phyloP scores from a whole-genome alignment of 2,888 invertebrate genomes.

The Teinopalpus imperialis region DNA sequence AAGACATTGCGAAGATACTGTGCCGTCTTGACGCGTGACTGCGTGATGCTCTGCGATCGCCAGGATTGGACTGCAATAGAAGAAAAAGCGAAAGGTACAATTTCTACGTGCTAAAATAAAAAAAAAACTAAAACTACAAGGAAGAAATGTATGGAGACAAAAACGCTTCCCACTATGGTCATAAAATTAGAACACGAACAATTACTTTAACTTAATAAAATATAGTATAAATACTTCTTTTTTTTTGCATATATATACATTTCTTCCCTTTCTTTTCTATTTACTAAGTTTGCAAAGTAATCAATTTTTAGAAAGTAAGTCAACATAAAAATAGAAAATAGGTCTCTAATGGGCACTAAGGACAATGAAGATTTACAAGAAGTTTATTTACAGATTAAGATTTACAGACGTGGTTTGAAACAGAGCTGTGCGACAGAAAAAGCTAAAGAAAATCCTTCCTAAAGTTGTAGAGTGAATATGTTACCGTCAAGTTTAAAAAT shows the following conservation, averaged over 20 bases:
- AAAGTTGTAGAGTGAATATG: slow-evolving; percentile 15
- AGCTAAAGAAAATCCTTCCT: neutral
- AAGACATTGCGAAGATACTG: slow-evolving; percentile 87
- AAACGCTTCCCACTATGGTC: too few species aligned
- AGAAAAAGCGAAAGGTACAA: slow-evolving; percentile 43
- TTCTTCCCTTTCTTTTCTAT: slow-evolving; percentile 12
- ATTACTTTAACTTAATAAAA: too few species aligned
- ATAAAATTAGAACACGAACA: too few species aligned
- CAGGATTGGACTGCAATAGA: slow-evolving; percentile 89
- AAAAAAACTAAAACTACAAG: slow-evolving; percentile 19
- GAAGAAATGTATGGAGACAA: slow-evolving; percentile 18
- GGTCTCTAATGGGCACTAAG: slow-evolving; percentile 16
- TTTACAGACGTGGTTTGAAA: slow-evolving; percentile 12
- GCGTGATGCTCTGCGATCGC: slow-evolving; percentile 88
- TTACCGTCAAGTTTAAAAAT: too few species aligned
- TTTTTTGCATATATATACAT: slow-evolving; percentile 11
- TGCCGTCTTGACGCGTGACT: slow-evolving; percentile 86
- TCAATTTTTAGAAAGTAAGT: slow-evolving; percentile 4
- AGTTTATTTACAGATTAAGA: slow-evolving; percentile 30
- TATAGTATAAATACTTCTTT: too few species aligned
- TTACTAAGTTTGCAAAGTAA: slow-evolving; percentile 18
- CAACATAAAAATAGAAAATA: slow-evolving; percentile 1
- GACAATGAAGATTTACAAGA: slow-evolving; percentile 11
- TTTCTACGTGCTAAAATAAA: slow-evolving; percentile 23
- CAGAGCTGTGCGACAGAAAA: slow-evolving; percentile 19